Percentiles rank a stretch among this genome's conserved stretches.
These are phyloP conservation scores for Elymnias hypermnestra DNA, from an alignment of 1,140 invertebrate genomes.

Conservation along the genomic window DNA sequence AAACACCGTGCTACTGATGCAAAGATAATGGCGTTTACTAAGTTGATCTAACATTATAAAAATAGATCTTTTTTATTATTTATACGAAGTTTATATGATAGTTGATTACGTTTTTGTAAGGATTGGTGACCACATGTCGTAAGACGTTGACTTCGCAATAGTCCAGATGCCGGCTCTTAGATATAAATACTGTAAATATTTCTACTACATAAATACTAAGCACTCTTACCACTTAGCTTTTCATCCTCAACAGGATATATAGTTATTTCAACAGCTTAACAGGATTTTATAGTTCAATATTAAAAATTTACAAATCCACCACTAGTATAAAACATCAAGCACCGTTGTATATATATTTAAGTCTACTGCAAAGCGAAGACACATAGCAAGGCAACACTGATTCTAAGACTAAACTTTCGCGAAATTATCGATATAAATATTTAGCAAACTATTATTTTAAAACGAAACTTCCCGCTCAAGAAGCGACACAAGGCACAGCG, in stretches of 20 bases:
- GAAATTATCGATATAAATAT: conserved; percentile 44
- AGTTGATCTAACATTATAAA: too few species aligned
- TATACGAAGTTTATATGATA: too few species aligned
- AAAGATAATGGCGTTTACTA: too few species aligned
- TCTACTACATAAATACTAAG: too few species aligned
- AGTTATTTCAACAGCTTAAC: too few species aligned
- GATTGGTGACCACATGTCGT: conserved; percentile 66
- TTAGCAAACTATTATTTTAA: conserved; percentile 42
- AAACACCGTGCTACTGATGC: too few species aligned
- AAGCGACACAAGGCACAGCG: conserved; percentile 61
- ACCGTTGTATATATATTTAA: conserved; percentile 50
- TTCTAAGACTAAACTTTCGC: conserved; percentile 46
- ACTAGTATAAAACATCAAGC: conserved; percentile 39
- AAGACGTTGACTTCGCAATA: conserved; percentile 43
- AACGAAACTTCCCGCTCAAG: conserved; percentile 29
- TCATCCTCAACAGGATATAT: neutral
- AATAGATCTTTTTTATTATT: too few species aligned
- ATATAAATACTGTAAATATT: too few species aligned
- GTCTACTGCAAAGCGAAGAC: conserved; percentile 71
- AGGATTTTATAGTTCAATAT: too few species aligned
- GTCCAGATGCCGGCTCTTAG: conserved; percentile 48
- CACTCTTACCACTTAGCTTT: too few species aligned
- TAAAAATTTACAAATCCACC: conserved; percentile 2
- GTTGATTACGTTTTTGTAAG: conserved; percentile 26
- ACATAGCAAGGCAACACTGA: conserved; percentile 73